phyloP scores from a whole-genome alignment of 1,140 invertebrate genomes.

The Cepaea nemoralis region DNA sequence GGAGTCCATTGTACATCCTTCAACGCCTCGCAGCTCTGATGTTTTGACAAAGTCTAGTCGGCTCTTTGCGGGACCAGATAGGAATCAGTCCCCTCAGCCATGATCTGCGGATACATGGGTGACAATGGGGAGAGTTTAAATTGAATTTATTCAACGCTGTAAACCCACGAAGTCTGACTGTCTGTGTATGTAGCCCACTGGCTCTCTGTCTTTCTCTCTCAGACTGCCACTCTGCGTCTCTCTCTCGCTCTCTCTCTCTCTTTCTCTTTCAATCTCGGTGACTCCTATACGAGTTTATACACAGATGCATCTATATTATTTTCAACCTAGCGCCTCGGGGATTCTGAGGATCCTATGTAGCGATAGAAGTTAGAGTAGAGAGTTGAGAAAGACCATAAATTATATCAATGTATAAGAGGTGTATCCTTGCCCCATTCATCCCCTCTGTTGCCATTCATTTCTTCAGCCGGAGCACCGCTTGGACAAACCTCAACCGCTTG shows the following conservation, averaged over 20 bases:
- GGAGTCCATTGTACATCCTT: not conserved
- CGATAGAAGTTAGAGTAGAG: not conserved
- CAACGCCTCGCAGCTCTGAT: not conserved
- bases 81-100: not conserved
- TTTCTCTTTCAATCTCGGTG: too few relatives aligned
- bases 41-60: slow-evolving; percentile 13
- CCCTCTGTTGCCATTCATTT: not conserved
- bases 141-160: slow-evolving; percentile 13
- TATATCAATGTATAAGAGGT: slow-evolving; percentile 6
- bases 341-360: not conserved
- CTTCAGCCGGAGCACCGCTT: not conserved
- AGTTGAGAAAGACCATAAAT: not conserved
- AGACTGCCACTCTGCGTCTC: not conserved
- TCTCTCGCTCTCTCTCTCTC: not conserved
- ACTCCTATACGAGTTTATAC: too few relatives aligned
- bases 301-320: not conserved
- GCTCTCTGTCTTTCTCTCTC: not conserved
- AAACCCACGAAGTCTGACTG: not conserved
- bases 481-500: not conserved
- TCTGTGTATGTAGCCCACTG: too few relatives aligned
- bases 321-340: not conserved
- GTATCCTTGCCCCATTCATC: not conserved
- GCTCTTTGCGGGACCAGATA: not conserved
- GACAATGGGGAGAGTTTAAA: not conserved
- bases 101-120: not conserved